Evolutionary conservation across 2,888 invertebrate species (phyloP), one percentile per base, ranked within the genome.

Genomic region (Eristalis intricaria): DNA sequence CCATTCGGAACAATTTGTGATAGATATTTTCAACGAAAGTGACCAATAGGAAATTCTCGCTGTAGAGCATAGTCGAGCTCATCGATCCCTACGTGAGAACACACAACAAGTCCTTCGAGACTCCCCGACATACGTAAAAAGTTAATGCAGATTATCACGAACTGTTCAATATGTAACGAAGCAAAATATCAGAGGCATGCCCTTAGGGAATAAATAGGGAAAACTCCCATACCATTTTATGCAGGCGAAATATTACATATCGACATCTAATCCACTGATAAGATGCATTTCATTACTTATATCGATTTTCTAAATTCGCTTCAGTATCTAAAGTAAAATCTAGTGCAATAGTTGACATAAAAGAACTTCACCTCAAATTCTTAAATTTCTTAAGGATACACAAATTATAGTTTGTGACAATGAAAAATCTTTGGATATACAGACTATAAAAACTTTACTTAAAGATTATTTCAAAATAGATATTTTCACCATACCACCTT

Each of bases 401-500:
- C 71, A 56, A 19, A 58, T 35, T 4, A 68, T 77, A 35, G 63
- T 82, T 13, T 82, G 56, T 29, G 75, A 76, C 29, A 75, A 82
- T 50, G 56, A 66, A 60, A 80, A 58, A 56, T 74, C 56, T 11
- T 56, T 74, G 1, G 64, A 40, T 11, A 64, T 64, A n/a, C 43
- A 65, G n/a, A 74, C 74, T 32, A 74, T 80, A 15, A 73, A 68
- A n/a, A 58, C 68, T 10, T 63, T 80, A 32, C 61, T 74, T 15
- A 40, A 61, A 13, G 40, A 76, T 65, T 23, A 76, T 43, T 70
- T 82, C 35, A 19, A 26, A 43, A 35, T 78, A 50, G 19, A 13
- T 19, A 70, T 70, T 35, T 78, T 69, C 69, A 69, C 50, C 13
- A 58, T 43, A 58, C 81, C 65, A 82, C n/a, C n/a, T n/a, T n/a